Percentiles rank a stretch among this genome's conserved stretches.
phyloP scores from a whole-genome alignment of 2,797 vertebrate species.

The Parambassis ranga region DNA sequence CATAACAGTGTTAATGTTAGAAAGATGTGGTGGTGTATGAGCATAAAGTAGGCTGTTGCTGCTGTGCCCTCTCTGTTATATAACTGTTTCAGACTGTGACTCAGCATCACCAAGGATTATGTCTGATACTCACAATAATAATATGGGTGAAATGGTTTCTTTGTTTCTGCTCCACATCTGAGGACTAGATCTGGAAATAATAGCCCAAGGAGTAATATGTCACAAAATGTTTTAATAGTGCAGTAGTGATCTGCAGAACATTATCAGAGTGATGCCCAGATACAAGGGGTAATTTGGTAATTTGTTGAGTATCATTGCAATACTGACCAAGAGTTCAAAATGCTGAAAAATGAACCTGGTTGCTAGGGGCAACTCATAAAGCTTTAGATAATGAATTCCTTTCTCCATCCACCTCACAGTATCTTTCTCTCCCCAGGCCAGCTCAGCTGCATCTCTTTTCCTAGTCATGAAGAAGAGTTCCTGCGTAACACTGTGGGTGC shows the following conservation, averaged over 20 bases:
- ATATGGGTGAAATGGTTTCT: slow-evolving; percentile 36
- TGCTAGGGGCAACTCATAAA: not conserved
- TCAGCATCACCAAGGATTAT: slow-evolving; percentile 71
- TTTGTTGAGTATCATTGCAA: not conserved
- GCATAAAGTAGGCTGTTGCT: slow-evolving; percentile 4
- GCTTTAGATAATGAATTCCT: not conserved
- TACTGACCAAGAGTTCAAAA: not conserved
- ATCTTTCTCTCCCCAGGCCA: slow-evolving; percentile 73
- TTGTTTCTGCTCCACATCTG: slow-evolving; percentile 30
- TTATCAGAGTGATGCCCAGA: not conserved
- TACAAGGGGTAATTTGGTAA: not conserved
- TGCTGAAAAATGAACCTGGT: not conserved
- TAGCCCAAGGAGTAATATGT: not conserved
- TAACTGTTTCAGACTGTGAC: slow-evolving; percentile 65
- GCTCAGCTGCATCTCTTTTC: slow-evolving; percentile 88
- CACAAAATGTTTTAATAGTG: not conserved
- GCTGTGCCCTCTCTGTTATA: slow-evolving; percentile 44
- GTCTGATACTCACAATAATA: slow-evolving; percentile 35
- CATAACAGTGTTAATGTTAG: not conserved
- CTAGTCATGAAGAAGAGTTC: slow-evolving; percentile 89
- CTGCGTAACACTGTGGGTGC: slow-evolving; percentile 84
- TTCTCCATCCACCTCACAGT: not conserved
- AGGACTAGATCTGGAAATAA: slow-evolving; percentile 24
- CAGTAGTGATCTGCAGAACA: not conserved
- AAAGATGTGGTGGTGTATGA: not conserved